phyloP scores from a whole-genome alignment of 2,888 invertebrate species.

The Gortyna flavago region DNA sequence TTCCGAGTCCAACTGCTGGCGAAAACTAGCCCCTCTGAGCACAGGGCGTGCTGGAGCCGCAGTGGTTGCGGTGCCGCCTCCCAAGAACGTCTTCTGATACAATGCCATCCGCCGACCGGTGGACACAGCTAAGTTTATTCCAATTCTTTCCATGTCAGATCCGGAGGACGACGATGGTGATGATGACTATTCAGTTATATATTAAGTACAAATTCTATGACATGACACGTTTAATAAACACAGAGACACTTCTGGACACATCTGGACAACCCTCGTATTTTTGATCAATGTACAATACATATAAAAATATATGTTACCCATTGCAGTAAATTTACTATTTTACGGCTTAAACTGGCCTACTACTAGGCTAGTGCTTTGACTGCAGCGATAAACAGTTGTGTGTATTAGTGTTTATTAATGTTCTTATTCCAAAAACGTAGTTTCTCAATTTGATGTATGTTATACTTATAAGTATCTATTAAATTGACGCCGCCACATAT shows the following conservation, averaged over 20 bases:
- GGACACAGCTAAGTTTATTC: constrained; percentile 51
- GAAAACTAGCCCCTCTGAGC: constrained; percentile 93
- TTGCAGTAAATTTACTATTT: constrained; percentile 2
- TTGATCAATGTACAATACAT: not conserved
- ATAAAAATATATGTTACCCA: not conserved
- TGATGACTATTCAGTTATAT: constrained; percentile 20
- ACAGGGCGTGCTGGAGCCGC: constrained; percentile 97
- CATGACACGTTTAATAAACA: not conserved
- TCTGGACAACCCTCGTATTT: not conserved
- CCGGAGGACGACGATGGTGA: constrained; percentile 50
- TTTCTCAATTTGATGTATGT: constrained; percentile 1
- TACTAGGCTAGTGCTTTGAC: not conserved
- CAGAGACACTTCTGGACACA: not conserved
- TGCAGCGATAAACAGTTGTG: not conserved
- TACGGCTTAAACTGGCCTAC: constrained; percentile 1
- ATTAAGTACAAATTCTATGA: constrained; percentile 10
- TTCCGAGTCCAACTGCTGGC: constrained; percentile 95
- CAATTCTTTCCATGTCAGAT: constrained; percentile 46
- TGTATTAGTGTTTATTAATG: not conserved
- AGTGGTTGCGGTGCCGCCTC: constrained; percentile 92
- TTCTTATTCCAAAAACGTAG: constrained; percentile 4
- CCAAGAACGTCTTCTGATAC: constrained; percentile 81
- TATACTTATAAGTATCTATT: not conserved
- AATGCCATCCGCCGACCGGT: constrained; percentile 61
- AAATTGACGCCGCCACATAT: not conserved